Conservation (phyloP, 2,113 vertebrate genomes). For the Anolis carolinensis region DNA sequence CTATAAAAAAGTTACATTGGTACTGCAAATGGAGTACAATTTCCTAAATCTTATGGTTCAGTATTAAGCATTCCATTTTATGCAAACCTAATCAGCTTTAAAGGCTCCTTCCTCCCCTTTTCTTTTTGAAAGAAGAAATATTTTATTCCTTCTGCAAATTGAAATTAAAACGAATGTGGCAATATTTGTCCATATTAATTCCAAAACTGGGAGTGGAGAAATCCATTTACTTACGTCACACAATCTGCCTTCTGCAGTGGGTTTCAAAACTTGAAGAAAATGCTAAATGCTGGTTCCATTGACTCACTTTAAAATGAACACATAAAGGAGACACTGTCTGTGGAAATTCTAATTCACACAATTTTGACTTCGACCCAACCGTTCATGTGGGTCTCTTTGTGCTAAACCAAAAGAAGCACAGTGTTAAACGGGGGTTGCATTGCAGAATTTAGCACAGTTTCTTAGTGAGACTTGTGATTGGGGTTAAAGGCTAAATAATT, state of each 20-base stretch:
- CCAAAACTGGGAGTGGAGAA: background rate
- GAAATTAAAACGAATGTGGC: background rate
- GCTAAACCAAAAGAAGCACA: slow-evolving; percentile 25
- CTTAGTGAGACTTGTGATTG: background rate
- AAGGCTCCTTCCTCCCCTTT: background rate
- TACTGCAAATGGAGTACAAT: background rate
- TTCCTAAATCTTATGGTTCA: background rate
- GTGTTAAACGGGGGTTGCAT: background rate
- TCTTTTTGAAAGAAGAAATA: background rate
- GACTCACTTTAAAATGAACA: slow-evolving; percentile 37
- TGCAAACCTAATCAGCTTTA: background rate
- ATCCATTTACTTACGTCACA: slow-evolving; percentile 5
- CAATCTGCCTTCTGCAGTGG: background rate
- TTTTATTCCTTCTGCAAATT: background rate
- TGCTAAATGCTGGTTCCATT: slow-evolving; percentile 39
- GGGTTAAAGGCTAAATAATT: background rate
- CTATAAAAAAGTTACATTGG: background rate
- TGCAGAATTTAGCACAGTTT: slow-evolving; percentile 30
- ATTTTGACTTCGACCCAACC: slow-evolving; percentile 7
- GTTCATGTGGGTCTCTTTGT: slow-evolving; percentile 16
- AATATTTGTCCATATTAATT: background rate
- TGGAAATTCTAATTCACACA: slow-evolving; percentile 2
- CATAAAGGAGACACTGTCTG: slow-evolving; percentile 29
- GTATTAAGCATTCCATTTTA: too few relatives aligned
- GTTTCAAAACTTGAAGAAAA: slow-evolving; percentile 2